phyloP scores from a whole-genome alignment of 2,888 invertebrate species.

The Hyposoter dolosus region DNA sequence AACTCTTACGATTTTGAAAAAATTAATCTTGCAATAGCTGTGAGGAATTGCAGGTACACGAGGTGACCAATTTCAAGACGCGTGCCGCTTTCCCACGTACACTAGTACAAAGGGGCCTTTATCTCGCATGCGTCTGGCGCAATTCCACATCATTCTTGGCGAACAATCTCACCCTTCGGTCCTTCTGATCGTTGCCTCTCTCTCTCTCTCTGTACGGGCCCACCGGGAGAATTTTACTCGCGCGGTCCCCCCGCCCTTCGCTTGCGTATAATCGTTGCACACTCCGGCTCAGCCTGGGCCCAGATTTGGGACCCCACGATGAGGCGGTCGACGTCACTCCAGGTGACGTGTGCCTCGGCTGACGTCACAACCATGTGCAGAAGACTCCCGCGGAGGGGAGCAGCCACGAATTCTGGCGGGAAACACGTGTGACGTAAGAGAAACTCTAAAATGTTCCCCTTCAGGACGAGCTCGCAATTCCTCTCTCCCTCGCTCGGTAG shows the following conservation, averaged over 20 bases:
- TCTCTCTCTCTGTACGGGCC: constrained; percentile 11
- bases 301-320: constrained; percentile 67
- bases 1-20: constrained; percentile 3
- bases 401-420: constrained; percentile 55
- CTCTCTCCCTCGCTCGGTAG: constrained; percentile 21
- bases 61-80: constrained; percentile 73
- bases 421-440: constrained; percentile 74
- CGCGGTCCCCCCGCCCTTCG: constrained; percentile 35
- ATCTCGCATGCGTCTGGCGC: constrained; percentile 74
- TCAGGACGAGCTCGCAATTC: not conserved
- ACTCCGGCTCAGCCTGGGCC: constrained; percentile 58
- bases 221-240: constrained; percentile 69
- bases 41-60: constrained; percentile 78
- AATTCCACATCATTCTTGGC: constrained; percentile 76
- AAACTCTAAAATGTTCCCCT: constrained; percentile 13
- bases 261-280: constrained; percentile 72
- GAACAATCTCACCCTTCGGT: constrained; percentile 64
- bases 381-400: constrained; percentile 60
- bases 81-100: constrained; percentile 83
- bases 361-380: constrained; percentile 80
- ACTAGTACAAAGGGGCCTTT: constrained; percentile 51
- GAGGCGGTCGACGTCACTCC: constrained; percentile 77
- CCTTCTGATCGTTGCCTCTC: constrained; percentile 45
- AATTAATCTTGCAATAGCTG: constrained; percentile 49
- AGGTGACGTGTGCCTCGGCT: constrained; percentile 78